phyloP scores from a whole-genome alignment of 1,140 invertebrate genomes.

The Drosophila ficusphila region DNA sequence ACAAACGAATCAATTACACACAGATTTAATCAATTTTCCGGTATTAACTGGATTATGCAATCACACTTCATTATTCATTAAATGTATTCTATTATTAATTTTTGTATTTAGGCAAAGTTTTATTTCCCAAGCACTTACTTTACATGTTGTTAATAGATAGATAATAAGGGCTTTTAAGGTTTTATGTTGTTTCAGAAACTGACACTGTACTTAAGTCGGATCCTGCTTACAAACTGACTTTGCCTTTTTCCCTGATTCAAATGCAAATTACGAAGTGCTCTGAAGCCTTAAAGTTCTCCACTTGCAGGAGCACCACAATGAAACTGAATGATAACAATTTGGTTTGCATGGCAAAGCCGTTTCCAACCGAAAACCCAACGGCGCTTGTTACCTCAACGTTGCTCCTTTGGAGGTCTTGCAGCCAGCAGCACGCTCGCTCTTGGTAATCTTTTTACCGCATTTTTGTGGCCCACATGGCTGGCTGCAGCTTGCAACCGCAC shows the following conservation, averaged over 20 bases:
- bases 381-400: slow-evolving; percentile 23
- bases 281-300: slow-evolving; percentile 21
- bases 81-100: background rate
- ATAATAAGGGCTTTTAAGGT: background rate
- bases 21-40: slow-evolving; percentile 27
- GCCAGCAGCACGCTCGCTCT: slow-evolving; percentile 32
- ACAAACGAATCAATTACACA: slow-evolving; percentile 53
- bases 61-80: background rate
- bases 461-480: slow-evolving; percentile 64
- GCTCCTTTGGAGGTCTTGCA: slow-evolving; percentile 29
- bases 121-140: too few species aligned
- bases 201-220: background rate
- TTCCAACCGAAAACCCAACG: slow-evolving; percentile 5
- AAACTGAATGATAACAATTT: slow-evolving; percentile 49
- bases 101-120: background rate
- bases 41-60: background rate
- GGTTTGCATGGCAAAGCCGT: slow-evolving; percentile 38
- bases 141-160: background rate
- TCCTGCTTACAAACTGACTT: background rate
- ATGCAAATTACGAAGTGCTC: slow-evolving; percentile 30
- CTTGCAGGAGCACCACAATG: slow-evolving; percentile 26
- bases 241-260: slow-evolving; percentile 1
- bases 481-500: slow-evolving; percentile 19
- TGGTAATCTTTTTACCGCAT: slow-evolving; percentile 67
- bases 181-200: background rate